A percentile compares a stretch with the other conserved stretches of the same genome.
Conservation (phyloP, 2,797 vertebrate species). For the Lagodon rhomboides region DNA sequence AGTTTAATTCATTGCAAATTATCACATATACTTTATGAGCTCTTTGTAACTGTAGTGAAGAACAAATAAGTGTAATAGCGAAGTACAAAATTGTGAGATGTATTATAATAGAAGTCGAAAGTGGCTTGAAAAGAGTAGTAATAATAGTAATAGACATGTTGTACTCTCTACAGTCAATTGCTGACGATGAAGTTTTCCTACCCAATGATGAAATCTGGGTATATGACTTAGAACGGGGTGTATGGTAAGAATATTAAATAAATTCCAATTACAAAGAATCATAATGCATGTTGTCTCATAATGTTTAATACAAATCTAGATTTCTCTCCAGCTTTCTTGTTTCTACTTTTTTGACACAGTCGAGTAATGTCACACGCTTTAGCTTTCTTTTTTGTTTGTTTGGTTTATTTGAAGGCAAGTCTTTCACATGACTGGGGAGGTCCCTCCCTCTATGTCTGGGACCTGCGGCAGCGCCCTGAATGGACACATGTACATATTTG, state of each 20-base stretch:
- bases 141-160: slow-evolving; percentile 22
- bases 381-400: slow-evolving; percentile 14
- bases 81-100: too few species aligned
- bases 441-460: slow-evolving; percentile 94
- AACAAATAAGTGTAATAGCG: too few species aligned
- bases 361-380: not conserved
- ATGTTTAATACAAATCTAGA: not conserved
- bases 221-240: slow-evolving; percentile 91
- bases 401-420: slow-evolving; percentile 85
- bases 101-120: too few species aligned
- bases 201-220: slow-evolving; percentile 95
- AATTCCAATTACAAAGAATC: not conserved
- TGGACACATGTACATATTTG: slow-evolving; percentile 93
- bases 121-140: not conserved
- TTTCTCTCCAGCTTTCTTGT: not conserved
- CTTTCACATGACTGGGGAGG: slow-evolving; percentile 90
- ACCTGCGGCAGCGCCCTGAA: slow-evolving; percentile 91
- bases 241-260: slow-evolving; percentile 88
- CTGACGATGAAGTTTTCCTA: slow-evolving; percentile 93
- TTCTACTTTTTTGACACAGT: not conserved
- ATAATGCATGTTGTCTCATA: not conserved
- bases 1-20: too few species aligned
- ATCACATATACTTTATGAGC: too few species aligned
- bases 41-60: too few species aligned
- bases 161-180: slow-evolving; percentile 87